Conservation (phyloP, 2,888 invertebrate species). For the Ophonus ardosiacus region DNA sequence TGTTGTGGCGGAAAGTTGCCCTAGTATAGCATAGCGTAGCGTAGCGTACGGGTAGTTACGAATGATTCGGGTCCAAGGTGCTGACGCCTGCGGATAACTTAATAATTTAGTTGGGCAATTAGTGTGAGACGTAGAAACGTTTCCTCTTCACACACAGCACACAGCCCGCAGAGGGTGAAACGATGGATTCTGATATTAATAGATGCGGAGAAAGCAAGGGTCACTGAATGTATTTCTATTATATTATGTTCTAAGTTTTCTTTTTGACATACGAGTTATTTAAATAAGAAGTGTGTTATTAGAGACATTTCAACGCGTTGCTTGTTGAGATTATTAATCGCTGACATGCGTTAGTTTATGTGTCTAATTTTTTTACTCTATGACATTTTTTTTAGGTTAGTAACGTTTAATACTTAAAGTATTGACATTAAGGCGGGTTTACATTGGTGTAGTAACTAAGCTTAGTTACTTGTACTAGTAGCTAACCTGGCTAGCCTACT, state of each 20-base stretch:
- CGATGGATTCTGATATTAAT: neutral
- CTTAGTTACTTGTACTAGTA: too few relatives aligned
- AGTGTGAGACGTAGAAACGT: slow-evolving; percentile 18
- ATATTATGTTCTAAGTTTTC: neutral
- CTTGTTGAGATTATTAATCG: too few relatives aligned
- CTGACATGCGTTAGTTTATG: too few relatives aligned
- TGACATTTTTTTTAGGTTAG: too few relatives aligned
- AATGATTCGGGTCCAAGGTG: slow-evolving; percentile 39
- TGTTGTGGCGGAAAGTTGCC: neutral
- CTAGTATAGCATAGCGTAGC: slow-evolving; percentile 4
- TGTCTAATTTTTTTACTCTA: too few relatives aligned
- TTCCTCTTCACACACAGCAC: slow-evolving; percentile 10
- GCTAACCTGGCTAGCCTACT: too few relatives aligned
- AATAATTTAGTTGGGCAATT: slow-evolving; percentile 50
- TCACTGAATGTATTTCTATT: neutral
- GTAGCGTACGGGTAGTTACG: slow-evolving; percentile 4
- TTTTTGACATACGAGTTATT: too few relatives aligned
- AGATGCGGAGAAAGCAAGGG: neutral
- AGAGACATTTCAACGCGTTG: too few relatives aligned
- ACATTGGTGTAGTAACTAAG: too few relatives aligned
- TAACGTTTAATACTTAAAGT: too few relatives aligned
- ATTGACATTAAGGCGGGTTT: too few relatives aligned
- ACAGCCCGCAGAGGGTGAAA: slow-evolving; percentile 2
- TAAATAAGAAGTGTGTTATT: too few relatives aligned
- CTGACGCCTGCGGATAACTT: slow-evolving; percentile 40